phyloP scores from a whole-genome alignment of 2,113 vertebrate species.

The Madoqua kirkii region DNA sequence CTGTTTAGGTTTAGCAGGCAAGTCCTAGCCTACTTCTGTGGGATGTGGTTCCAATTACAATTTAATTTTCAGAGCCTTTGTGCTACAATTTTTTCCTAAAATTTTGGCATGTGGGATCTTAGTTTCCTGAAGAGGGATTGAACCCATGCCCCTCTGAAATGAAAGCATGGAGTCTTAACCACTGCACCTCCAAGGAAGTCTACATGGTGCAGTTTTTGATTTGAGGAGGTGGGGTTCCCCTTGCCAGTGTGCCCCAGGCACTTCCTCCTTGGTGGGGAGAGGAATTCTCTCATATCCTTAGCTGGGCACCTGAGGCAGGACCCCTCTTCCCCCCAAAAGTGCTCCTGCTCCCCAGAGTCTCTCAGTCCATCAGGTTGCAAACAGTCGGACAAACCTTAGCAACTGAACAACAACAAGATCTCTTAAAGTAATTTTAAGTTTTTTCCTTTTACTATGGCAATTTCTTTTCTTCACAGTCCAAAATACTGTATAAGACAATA shows the following conservation, averaged over 20 bases:
- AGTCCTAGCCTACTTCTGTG: neutral
- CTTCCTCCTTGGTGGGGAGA: neutral
- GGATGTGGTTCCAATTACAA: neutral
- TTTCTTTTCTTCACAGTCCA: neutral
- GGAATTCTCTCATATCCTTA: neutral
- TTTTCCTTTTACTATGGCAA: neutral
- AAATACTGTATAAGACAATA: neutral
- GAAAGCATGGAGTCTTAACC: neutral
- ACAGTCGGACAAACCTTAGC: neutral
- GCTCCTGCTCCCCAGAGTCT: neutral
- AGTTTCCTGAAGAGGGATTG: neutral
- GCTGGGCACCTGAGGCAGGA: neutral
- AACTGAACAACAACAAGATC: neutral
- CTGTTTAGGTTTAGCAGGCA: neutral
- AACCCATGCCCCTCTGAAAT: neutral
- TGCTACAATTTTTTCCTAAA: neutral
- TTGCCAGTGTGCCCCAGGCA: neutral
- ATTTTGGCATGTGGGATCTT: neutral
- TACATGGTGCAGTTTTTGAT: neutral
- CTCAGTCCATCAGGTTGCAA: neutral
- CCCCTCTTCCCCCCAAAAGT: rapidly evolving
- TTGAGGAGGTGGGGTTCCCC: neutral
- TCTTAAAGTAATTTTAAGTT: neutral
- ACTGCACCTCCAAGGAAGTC: neutral
- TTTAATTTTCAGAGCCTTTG: neutral